Base-by-base conservation (phyloP, 2,113 vertebrate genomes). In the Echinops telfairi region DNA sequence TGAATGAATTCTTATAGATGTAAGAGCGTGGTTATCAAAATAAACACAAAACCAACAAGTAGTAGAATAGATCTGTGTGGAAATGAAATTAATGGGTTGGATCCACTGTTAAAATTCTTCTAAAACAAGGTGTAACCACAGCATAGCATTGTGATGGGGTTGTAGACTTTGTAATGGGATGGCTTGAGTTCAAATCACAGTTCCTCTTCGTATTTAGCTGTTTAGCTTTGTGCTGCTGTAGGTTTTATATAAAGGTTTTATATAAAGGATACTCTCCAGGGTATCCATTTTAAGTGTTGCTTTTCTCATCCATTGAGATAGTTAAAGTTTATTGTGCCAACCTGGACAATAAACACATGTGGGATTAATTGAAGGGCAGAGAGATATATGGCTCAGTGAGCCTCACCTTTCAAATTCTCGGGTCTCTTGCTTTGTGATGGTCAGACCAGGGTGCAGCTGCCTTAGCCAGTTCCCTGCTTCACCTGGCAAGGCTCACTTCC, bases 41-140 rank as follows among this genome's bases (percentile, higher is more conserved):
- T 87, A 68, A 93, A 71, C 66, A 47, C 22, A n/a, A 91, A 93
- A 62, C 23, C 5, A 3, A 38, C 2, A 93, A 79, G 81, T 47
- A 33, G 62, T 47, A 89, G 47, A 70, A 88, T 62, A 36, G 23
- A 71, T n/a, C 25, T 6, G 53, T 79, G n/a, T 68, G 27, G n/a
- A 91, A 70, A 86, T 75, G 16, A 64, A 81, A 86, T 27, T 57
- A 64, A 91, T 78, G 17, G 14, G 27, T 81, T 75, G 27, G 15
- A 53, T 62, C 33, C 27, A 82, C 64, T 53, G 20, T 27, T 86
- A 40, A n/a, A 76, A 15, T 38, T 77, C 53, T 62, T 47, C 47
- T 70, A 66, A 19, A 83, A 68, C 33, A 68, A 19, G 71, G 38
- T 38, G 2, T 60, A 84, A 70, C 43, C 60, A 86, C 9, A 62